Evolutionary conservation across 2,888 invertebrate species (phyloP), one percentile per base, ranked within the genome.

Genomic region (Alloplasta piceator): DNA sequence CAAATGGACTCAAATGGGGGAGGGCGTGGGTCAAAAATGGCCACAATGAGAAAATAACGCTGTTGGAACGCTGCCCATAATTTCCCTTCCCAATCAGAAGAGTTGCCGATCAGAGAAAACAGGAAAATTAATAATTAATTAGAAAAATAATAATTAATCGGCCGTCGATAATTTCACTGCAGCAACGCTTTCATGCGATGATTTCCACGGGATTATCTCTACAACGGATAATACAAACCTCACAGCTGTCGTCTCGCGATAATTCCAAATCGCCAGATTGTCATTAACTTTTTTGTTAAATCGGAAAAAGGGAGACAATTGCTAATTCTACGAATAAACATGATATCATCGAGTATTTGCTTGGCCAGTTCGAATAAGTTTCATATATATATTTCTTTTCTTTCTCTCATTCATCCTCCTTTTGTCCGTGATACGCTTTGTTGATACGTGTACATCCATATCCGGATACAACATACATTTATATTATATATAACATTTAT

Each of bases 401-500:
- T 9, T 56, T 39, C 41, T 56, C 48, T 41, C 58, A 3, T 52
- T 52, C n/a, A 73, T 81, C 87, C 6, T 86, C 87, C 87, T 86
- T 86, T 72, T 76, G 71, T 87, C 74, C 84, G 88, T 85, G 83
- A 86, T 86, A 89, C 85, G 85, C 26, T 72, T 80, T 73, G 68
- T 86, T 84, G 76, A 85, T 89, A 89, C 86, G 87, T 88, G 85
- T 89, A 90, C 87, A 89, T 90, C 86, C 88, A 89, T 85, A 86
- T 84, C 87, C 85, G 85, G 82, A 84, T 87, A 90, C 86, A 87
- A 87, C 87, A 80, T 75, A 63, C 63, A 78, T 74, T 58, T 79
- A 74, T 67, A 58, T 64, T 67, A 58, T 66, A 16, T 80, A 75
- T 83, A 84, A 84, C 81, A 84, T 84, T 82, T 70, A 82, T 82